A percentile compares a stretch with the other conserved stretches of the same genome.
These are phyloP conservation scores for Anolis apletophallus DNA, from an alignment of 2,797 vertebrate genomes.

Conservation along the genomic window DNA sequence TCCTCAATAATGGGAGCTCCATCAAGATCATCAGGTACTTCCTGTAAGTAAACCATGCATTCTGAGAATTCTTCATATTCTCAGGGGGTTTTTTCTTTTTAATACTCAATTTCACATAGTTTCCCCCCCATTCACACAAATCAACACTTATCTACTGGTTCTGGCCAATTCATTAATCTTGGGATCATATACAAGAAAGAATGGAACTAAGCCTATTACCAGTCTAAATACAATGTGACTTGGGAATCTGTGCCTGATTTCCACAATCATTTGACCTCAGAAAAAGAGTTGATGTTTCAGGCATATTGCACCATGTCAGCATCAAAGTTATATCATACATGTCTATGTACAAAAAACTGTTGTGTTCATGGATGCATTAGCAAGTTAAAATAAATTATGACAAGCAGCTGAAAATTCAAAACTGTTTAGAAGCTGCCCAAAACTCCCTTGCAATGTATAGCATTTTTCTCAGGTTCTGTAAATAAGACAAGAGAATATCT, in stretches of 20 bases:
- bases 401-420: background rate
- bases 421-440: background rate
- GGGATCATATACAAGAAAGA: background rate
- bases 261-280: background rate
- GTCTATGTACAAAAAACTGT: background rate
- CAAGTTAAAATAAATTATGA: background rate
- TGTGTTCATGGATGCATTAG: background rate
- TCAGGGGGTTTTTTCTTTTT: background rate
- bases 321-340: background rate
- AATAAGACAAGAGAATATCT: background rate
- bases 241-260: background rate
- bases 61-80: conserved; percentile 1
- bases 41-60: conserved; percentile 61
- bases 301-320: too few relatives aligned
- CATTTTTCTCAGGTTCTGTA: background rate
- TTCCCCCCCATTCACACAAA: background rate
- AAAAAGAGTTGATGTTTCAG: background rate
- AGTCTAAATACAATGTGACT: background rate
- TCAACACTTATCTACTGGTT: background rate
- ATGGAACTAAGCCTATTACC: background rate
- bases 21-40: conserved; percentile 90
- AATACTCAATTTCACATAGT: background rate
- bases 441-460: background rate
- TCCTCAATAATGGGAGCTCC: conserved; percentile 91
- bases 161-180: background rate